These are phyloP conservation scores for Otolemur crassicaudatus DNA, from an alignment of 2,797 vertebrate species.

Conservation along the genomic window DNA sequence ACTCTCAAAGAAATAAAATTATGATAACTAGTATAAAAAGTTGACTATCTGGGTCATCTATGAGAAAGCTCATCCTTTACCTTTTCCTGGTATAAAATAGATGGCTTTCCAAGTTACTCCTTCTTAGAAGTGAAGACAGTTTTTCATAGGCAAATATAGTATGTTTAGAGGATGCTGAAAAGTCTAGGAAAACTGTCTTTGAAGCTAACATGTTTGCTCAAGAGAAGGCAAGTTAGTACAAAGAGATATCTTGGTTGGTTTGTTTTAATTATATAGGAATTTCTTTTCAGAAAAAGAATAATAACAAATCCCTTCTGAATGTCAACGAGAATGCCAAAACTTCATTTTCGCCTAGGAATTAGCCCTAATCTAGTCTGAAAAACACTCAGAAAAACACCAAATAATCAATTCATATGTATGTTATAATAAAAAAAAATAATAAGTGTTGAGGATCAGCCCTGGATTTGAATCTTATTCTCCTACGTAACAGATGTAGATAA, in stretches of 20 bases:
- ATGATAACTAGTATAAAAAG: neutral
- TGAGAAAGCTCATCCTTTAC: neutral
- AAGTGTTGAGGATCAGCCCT: neutral
- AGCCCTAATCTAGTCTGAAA: neutral
- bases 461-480: neutral
- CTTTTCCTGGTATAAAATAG: neutral
- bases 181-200: neutral
- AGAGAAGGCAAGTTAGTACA: conserved; percentile 5
- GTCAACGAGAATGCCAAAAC: neutral
- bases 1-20: conserved; percentile 44
- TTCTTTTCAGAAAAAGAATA: conserved; percentile 27
- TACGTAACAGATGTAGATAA: neutral
- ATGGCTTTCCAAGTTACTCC: neutral
- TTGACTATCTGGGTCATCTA: neutral
- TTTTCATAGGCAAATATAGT: neutral
- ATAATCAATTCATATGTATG: neutral
- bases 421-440: neutral
- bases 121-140: neutral
- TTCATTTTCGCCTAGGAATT: neutral
- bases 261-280: neutral
- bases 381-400: neutral
- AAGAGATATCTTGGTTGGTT: neutral
- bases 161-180: neutral
- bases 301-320: conserved; percentile 13
- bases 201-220: neutral